phyloP scores from a whole-genome alignment of 2,797 vertebrate species.

The Ispidina lecontei region DNA sequence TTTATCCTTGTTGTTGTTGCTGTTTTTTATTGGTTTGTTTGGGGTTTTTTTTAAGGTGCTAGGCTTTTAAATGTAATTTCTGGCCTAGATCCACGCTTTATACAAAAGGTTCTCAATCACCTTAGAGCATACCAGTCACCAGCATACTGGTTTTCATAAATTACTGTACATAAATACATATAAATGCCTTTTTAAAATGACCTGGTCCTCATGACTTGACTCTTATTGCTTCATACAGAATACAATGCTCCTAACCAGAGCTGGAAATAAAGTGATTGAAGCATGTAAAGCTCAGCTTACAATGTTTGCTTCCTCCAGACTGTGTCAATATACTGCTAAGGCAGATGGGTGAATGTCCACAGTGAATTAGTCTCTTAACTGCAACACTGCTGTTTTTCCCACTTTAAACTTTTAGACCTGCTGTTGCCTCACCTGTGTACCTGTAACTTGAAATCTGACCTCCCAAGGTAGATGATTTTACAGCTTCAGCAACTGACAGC shows the following conservation, averaged over 20 bases:
- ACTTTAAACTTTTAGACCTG: neutral
- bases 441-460: neutral
- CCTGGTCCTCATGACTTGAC: neutral
- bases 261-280: neutral
- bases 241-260: neutral
- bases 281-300: neutral
- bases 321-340: rapidly evolving
- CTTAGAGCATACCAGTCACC: neutral
- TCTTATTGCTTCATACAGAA: neutral
- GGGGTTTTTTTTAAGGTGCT: neutral
- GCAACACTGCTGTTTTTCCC: neutral
- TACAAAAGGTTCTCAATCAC: rapidly evolving
- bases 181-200: neutral
- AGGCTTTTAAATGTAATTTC: neutral
- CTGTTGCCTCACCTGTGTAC: neutral
- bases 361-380: neutral
- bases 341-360: neutral
- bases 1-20: neutral
- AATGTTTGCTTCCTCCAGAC: neutral
- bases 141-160: neutral
- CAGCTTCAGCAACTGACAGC: neutral
- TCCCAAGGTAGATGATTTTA: neutral
- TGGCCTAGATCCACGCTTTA: neutral
- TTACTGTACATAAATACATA: neutral
- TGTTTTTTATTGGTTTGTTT: neutral